A percentile compares a stretch with the other conserved stretches of the same genome.
phyloP scores from a whole-genome alignment of 1,140 invertebrate species.

The Drosophila aff. region DNA sequence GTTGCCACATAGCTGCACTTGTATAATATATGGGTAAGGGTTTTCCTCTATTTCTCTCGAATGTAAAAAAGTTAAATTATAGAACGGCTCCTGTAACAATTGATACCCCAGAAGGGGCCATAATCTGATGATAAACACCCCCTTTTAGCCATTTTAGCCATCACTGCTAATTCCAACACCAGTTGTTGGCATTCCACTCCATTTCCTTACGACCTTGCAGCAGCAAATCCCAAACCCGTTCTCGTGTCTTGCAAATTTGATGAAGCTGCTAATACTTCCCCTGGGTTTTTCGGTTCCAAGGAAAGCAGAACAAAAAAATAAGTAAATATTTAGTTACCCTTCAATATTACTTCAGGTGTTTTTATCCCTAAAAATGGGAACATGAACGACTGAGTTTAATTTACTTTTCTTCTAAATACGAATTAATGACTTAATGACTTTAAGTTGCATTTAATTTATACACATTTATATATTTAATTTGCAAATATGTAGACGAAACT shows the following conservation, averaged over 20 bases:
- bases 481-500: not conserved
- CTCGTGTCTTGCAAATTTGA: conserved; percentile 27
- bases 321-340: not conserved
- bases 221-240: not conserved
- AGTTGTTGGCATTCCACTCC: conserved; percentile 17
- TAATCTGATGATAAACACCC: not conserved
- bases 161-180: conserved; percentile 10
- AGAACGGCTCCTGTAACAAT: conserved; percentile 1
- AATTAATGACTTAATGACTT: not conserved
- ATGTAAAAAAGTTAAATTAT: conserved; percentile 9
- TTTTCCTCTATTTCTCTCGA: not conserved
- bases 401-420: not conserved
- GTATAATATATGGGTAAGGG: conserved; percentile 14
- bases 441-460: too few relatives aligned
- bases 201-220: conserved; percentile 23
- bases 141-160: not conserved
- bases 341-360: not conserved
- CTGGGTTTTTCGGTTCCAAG: conserved; percentile 6
- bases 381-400: not conserved
- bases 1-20: conserved; percentile 20
- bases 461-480: too few relatives aligned
- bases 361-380: too few relatives aligned
- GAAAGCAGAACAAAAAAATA: not conserved
- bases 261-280: conserved; percentile 27
- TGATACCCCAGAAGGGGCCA: conserved; percentile 20